Percentiles rank a stretch among this genome's conserved stretches.
These are phyloP conservation scores for Eupithecia vulgata DNA, from an alignment of 2,888 invertebrate genomes.

Conservation along the genomic window DNA sequence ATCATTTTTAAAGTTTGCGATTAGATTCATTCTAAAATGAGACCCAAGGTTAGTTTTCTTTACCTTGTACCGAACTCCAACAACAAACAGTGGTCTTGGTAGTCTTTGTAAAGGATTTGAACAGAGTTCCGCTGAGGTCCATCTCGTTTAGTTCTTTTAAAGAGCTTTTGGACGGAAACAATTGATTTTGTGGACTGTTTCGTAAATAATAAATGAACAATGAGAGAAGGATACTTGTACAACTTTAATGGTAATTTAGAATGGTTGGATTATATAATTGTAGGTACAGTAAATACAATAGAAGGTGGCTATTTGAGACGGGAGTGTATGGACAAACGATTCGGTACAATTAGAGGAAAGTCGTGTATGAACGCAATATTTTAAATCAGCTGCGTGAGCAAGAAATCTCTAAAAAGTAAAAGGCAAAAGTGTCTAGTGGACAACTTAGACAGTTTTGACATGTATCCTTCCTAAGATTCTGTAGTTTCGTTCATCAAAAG, in stretches of 20 bases:
- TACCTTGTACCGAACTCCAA: constrained; percentile 50
- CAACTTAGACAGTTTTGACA: too few relatives aligned
- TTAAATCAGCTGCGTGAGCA: neutral
- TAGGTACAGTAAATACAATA: neutral
- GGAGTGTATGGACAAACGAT: neutral
- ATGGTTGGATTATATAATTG: neutral
- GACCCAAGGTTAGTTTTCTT: neutral
- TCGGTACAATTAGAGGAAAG: neutral
- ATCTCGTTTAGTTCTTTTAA: constrained; percentile 60
- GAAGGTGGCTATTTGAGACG: neutral
- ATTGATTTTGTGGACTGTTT: constrained; percentile 48
- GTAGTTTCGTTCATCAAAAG: too few relatives aligned
- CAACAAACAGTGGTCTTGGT: constrained; percentile 63
- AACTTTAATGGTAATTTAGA: constrained; percentile 6
- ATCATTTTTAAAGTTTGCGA: neutral
- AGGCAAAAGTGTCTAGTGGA: too few relatives aligned
- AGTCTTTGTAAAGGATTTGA: constrained; percentile 63
- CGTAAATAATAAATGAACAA: constrained; percentile 23
- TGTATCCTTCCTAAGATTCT: too few relatives aligned
- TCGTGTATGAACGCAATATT: neutral
- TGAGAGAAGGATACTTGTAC: constrained; percentile 8
- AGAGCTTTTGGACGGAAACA: constrained; percentile 55
- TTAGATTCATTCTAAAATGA: neutral
- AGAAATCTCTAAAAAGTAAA: too few relatives aligned
- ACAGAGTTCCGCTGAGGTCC: constrained; percentile 63